Evolutionary conservation across 2,113 vertebrate species (phyloP).

Genomic region (Paradisaea rubra): DNA sequence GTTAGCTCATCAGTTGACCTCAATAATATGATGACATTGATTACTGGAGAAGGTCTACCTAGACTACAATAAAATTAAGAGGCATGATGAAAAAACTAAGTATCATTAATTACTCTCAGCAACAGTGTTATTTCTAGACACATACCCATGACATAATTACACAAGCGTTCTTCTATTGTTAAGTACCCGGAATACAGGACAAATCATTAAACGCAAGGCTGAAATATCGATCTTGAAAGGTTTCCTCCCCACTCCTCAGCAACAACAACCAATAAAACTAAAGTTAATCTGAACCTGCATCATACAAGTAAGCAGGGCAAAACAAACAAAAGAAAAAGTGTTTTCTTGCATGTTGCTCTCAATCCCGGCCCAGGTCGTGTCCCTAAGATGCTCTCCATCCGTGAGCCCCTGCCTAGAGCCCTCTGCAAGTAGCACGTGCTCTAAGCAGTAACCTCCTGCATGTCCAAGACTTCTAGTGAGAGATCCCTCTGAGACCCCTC

Average conservation of each 20-base stretch:
- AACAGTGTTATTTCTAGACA: background rate
- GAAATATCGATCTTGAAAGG: background rate
- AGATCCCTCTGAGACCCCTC: background rate
- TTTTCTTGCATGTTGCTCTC: background rate
- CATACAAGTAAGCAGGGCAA: background rate
- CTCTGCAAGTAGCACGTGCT: background rate
- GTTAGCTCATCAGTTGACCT: background rate
- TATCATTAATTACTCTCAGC: background rate
- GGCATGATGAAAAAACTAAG: background rate
- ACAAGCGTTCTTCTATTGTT: background rate
- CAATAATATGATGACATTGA: background rate
- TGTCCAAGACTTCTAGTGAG: too few relatives aligned
- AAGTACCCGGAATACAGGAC: fast-evolving
- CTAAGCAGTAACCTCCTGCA: background rate
- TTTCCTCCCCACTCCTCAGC: background rate
- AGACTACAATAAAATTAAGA: background rate
- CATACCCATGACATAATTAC: background rate
- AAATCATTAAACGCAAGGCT: background rate
- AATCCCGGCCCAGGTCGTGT: fast-evolving
- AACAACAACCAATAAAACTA: background rate
- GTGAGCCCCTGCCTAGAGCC: background rate
- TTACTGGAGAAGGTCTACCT: background rate
- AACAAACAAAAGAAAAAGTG: background rate
- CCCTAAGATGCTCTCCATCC: too few relatives aligned
- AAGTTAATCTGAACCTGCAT: background rate